A percentile compares a stretch with the other conserved stretches of the same genome.
Evolutionary conservation across 1,140 invertebrate species (phyloP).

Genomic region (Portunus trituberculatus): DNA sequence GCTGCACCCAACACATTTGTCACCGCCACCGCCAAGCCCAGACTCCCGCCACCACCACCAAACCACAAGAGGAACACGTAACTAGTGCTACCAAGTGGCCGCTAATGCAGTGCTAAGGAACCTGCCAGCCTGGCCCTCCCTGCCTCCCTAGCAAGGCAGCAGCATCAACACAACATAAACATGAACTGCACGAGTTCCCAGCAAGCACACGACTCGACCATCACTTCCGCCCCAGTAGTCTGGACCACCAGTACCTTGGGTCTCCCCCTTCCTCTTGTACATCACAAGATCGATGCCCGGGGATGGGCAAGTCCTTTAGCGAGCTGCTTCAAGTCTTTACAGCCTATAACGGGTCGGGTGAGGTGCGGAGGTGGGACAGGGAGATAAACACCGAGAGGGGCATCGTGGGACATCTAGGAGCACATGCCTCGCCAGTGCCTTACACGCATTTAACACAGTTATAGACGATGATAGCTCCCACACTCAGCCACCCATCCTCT

Average conservation of each 20-base stretch:
- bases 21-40: conserved; percentile 5
- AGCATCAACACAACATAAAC: neutral
- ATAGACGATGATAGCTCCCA: neutral
- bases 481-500: neutral
- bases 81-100: neutral
- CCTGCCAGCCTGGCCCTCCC: neutral
- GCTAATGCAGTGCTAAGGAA: neutral
- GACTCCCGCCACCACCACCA: neutral
- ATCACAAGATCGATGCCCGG: neutral
- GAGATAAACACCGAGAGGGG: neutral
- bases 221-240: neutral
- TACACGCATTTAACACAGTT: neutral
- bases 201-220: neutral
- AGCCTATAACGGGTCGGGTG: neutral
- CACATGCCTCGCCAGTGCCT: neutral
- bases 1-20: neutral
- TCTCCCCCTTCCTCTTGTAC: neutral
- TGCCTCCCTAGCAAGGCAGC: neutral
- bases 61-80: neutral
- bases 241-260: too few species aligned
- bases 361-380: neutral
- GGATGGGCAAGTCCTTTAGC: neutral
- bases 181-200: neutral
- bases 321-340: neutral
- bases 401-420: neutral